A percentile compares a stretch with the other conserved stretches of the same genome.
Conservation (phyloP, 2,797 vertebrate species). For the Capromys pilorides region DNA sequence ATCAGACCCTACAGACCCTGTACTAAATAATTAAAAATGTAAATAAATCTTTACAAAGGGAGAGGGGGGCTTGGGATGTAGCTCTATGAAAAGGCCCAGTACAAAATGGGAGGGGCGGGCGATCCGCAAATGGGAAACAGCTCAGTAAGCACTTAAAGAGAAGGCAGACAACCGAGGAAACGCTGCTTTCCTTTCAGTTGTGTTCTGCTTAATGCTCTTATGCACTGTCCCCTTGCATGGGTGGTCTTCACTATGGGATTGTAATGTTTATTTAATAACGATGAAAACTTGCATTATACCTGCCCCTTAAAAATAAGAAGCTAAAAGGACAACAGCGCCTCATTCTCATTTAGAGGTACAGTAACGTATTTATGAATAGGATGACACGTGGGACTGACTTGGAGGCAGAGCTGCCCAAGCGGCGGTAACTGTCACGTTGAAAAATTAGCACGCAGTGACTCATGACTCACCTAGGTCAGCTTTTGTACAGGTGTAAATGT, state of each 20-base stretch:
- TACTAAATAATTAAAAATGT: too few relatives aligned
- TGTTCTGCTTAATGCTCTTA: not conserved
- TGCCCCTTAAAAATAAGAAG: not conserved
- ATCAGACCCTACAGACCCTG: too few relatives aligned
- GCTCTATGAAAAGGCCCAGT: not conserved
- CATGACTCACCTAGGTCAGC: not conserved
- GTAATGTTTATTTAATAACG: slow-evolving; percentile 7
- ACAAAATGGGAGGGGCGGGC: not conserved
- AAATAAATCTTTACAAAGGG: too few relatives aligned
- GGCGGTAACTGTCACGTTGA: not conserved
- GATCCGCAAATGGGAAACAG: not conserved
- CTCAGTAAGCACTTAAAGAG: not conserved
- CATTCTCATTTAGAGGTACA: not conserved
- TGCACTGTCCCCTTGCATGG: not conserved
- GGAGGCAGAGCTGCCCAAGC: not conserved
- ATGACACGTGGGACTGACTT: not conserved
- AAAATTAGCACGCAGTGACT: not conserved
- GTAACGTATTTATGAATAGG: slow-evolving; percentile 48
- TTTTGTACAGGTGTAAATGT: not conserved
- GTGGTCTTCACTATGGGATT: not conserved
- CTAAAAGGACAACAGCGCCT: not conserved
- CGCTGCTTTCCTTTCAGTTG: not conserved
- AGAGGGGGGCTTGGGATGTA: not conserved
- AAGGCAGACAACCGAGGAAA: not conserved
- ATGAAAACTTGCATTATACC: not conserved